Base-by-base conservation (phyloP, 2,113 vertebrate genomes). In the Onychostoma macrolepis region DNA sequence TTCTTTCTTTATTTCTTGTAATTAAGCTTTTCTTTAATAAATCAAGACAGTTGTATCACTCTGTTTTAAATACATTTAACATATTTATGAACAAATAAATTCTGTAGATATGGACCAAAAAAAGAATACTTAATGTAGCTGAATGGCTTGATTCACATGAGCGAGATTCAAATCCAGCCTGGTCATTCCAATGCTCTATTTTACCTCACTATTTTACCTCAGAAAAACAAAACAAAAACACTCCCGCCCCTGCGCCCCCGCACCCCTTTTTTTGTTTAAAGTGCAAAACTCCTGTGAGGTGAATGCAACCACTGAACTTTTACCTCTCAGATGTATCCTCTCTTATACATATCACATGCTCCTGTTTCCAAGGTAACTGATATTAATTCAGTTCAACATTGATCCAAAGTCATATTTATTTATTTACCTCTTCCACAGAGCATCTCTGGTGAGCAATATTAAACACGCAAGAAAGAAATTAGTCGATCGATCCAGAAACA, bases 341-440 rank as follows among this genome's bases (percentile, higher is more conserved):
- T 13, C 11, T 28, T 77, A 87, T 81, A 88, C 13, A 78, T 82
- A 78, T 56, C 36, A 84, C 76, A 82, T 53, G 77, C 84, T 21
- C 83, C 71, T 75, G 89, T 92, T 92, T 88, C 91, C 91, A 89
- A 87, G 89, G 88, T 89, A 90, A 92, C 89, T 38, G 82, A 77
- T 87, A 90, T 89, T 89, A 86, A 88, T 90, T 90, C 85, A 84
- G 80, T 77, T 85, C 74, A 61, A 53, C 85, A 90, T 88, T 87
- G 89, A 92, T 90, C 89, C 84, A 43, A 86, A 89, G 84, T 89
- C 84, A 87, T 90, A 90, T 87, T 88, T 90, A 92, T 90, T 90
- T 87, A 89, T 87, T 86, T 88, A 45, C 74, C 67, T 80, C 65
- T 76, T 80, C 48, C 53, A 81, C 53, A 61, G 67, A 84, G 71